These are phyloP conservation scores for Lethocerus indicus DNA, from an alignment of 1,140 invertebrate species.

Conservation along the genomic window DNA sequence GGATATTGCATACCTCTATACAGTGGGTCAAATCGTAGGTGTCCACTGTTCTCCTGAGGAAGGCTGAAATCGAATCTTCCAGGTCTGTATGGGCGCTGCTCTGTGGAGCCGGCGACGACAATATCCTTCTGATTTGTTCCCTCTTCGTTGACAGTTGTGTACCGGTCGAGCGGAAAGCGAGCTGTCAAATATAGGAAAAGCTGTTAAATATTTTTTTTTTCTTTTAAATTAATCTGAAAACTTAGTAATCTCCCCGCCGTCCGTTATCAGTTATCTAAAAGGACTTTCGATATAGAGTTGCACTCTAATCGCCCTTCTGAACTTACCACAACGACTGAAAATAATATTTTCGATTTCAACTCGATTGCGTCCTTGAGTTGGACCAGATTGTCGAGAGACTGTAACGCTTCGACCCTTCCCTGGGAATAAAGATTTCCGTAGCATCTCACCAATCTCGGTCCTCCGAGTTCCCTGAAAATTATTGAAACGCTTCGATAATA, in stretches of 20 bases:
- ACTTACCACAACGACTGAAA: constrained; percentile 88
- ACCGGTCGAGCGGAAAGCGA: constrained; percentile 38
- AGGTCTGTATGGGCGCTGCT: constrained; percentile 24
- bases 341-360: constrained; percentile 83
- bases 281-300: too few relatives aligned
- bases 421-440: constrained; percentile 73
- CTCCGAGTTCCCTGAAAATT: constrained; percentile 27
- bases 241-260: background rate
- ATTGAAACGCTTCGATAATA: background rate
- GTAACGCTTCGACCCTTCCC: constrained; percentile 66
- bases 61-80: constrained; percentile 30
- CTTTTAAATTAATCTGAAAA: background rate
- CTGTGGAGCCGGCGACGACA: constrained; percentile 29
- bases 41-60: constrained; percentile 32
- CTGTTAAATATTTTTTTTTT: background rate
- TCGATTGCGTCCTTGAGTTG: constrained; percentile 64
- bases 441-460: constrained; percentile 42
- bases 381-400: constrained; percentile 59
- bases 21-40: constrained; percentile 35
- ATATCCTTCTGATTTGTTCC: constrained; percentile 29
- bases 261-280: too few relatives aligned
- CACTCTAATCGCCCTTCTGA: constrained; percentile 1
- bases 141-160: constrained; percentile 30
- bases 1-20: constrained; percentile 29
- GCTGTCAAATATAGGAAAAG: constrained; percentile 24